These are phyloP conservation scores for Frankliniella fusca DNA, from an alignment of 2,888 invertebrate genomes.

Conservation along the genomic window DNA sequence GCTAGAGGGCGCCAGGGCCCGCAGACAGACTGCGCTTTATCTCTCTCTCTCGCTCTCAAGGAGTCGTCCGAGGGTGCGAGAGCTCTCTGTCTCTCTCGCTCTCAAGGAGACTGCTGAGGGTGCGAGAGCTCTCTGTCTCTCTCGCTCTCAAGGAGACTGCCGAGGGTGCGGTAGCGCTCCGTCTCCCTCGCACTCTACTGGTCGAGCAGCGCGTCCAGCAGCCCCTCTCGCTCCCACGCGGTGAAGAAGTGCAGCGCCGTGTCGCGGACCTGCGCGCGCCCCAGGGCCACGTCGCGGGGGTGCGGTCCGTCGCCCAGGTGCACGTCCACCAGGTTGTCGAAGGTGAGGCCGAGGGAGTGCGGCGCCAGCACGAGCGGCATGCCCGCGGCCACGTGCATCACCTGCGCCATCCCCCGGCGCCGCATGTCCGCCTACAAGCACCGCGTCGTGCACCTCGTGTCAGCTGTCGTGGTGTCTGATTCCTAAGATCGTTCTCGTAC, in stretches of 20 bases:
- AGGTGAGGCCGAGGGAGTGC: background rate
- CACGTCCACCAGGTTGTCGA: background rate
- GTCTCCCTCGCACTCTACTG: no score
- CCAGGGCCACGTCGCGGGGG: background rate
- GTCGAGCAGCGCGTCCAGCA: background rate
- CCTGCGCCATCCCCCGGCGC: background rate
- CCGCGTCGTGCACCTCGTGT: no score
- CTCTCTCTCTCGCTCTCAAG: no score
- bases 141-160: no score
- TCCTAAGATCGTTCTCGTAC: no score
- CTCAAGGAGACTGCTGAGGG: no score
- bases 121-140: no score
- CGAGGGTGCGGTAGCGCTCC: background rate
- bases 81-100: no score
- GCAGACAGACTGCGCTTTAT: background rate
- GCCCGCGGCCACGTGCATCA: background rate
- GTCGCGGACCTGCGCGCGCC: background rate
- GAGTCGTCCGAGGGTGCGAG: no score
- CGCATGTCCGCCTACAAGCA: background rate
- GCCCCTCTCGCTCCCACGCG: background rate
- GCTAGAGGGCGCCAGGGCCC: background rate
- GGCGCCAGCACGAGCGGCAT: background rate
- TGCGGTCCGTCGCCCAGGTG: background rate
- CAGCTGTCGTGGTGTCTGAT: no score
- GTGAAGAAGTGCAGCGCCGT: background rate